phyloP scores from a whole-genome alignment of 2,113 vertebrate species.

The Seriola dumerili region DNA sequence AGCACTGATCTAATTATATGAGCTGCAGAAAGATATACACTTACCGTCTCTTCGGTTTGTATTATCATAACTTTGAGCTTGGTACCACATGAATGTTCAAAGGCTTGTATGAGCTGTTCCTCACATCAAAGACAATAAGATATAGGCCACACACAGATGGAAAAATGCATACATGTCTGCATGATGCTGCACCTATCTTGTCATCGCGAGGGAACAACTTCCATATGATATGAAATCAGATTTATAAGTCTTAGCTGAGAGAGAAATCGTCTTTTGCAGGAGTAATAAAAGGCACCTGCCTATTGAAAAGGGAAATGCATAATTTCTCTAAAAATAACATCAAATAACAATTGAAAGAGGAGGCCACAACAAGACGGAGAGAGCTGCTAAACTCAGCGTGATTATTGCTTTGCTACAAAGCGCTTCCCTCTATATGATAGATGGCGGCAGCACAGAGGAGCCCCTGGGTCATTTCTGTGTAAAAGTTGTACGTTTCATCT shows the following conservation, averaged over 20 bases:
- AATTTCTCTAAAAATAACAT: constrained; percentile 66
- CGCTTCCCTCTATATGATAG: constrained; percentile 24
- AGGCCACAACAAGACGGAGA: constrained; percentile 35
- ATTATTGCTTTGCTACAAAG: constrained; percentile 46
- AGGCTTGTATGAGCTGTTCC: constrained; percentile 4
- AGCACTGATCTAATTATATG: constrained; percentile 16
- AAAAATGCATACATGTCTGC: not conserved
- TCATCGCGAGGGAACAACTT: not conserved
- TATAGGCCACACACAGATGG: not conserved
- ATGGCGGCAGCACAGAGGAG: constrained; percentile 49
- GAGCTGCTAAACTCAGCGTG: constrained; percentile 48
- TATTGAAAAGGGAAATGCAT: constrained; percentile 21
- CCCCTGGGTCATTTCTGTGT: constrained; percentile 36
- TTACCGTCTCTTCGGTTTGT: constrained; percentile 23
- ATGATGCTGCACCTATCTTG: not conserved
- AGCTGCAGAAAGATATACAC: constrained; percentile 20
- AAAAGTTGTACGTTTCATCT: not conserved
- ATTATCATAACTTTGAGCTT: constrained; percentile 15
- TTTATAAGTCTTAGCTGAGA: not conserved
- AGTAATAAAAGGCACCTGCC: constrained; percentile 25
- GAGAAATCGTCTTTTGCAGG: constrained; percentile 21
- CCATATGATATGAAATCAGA: not conserved
- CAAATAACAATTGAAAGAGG: constrained; percentile 47
- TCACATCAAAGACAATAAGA: constrained; percentile 29
- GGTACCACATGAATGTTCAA: constrained; percentile 29